Base-by-base conservation (phyloP, 1,140 invertebrate genomes). In the Drosophila nebulosa region DNA sequence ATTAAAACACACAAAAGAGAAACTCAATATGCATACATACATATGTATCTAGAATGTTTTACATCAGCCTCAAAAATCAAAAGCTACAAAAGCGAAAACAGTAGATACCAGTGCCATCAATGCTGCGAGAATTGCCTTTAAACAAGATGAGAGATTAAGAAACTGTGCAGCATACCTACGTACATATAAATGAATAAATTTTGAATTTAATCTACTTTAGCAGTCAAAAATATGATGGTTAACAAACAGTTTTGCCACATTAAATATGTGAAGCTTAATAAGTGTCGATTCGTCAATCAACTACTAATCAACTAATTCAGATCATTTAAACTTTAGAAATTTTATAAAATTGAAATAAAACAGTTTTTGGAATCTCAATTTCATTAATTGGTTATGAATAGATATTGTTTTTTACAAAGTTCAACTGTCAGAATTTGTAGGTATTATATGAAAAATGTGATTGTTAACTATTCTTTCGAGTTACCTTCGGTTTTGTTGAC, bases 1-100 rank as follows among this genome's bases (percentile, higher is more conserved):
- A 89, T 83, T 77, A 77, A 77, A 77, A 77, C 56, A 58, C 66
- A 77, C 68, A 89, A 79, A 83, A 79, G 65, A 56, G 65, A 75
- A 81, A 83, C 74, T 67, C 73, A 77, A 63, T 59, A 46, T n/a
- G n/a, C n/a, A n/a, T n/a, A n/a, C n/a, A n/a, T n/a, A n/a, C n/a
- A n/a, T 10, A 32, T 32, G 10, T 32, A 32, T 12, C 27, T 30
- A 10, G 30, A 10, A 10, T 10, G 12, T 32, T 32, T 32, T 4
- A 10, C 9, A 10, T 63, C 46, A 56, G 9, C 55, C 64, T 18
- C 66, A 77, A 46, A 64, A 62, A 42, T 24, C 58, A 18, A 18
- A 30, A 24, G 58, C 42, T 51, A 16, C 12, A 12, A 14, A 18
- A 35, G n/a, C n/a, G 30, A 22, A 18, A 21, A 36, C 16, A n/a